Percentiles rank a stretch among this genome's conserved stretches.
Evolutionary conservation across 1,140 invertebrate genomes (phyloP).

Genomic region (Acromyrmex charruanus): DNA sequence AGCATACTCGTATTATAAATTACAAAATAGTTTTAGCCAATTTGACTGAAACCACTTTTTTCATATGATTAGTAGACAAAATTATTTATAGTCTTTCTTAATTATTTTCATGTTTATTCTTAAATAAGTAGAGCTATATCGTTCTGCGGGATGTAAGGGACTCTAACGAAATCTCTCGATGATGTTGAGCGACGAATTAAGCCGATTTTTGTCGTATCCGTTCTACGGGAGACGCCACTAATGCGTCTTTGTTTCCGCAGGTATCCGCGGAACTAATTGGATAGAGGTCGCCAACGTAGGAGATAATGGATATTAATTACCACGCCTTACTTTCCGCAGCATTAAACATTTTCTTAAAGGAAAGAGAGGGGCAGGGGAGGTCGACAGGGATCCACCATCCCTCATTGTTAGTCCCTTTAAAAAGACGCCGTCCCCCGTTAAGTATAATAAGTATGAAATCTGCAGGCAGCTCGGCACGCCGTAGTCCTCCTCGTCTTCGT

Average conservation of each 20-base stretch:
- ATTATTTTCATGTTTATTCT: background rate
- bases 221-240: conserved; percentile 69
- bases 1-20: no score
- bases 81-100: background rate
- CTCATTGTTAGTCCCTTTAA: conserved; percentile 86
- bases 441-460: conserved; percentile 85
- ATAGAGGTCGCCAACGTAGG: conserved; percentile 81
- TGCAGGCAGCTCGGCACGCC: conserved; percentile 58
- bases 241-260: conserved; percentile 83
- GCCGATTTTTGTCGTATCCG: conserved; percentile 48
- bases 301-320: conserved; percentile 87
- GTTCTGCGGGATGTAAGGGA: background rate
- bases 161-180: conserved; percentile 36
- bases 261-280: conserved; percentile 81
- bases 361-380: conserved; percentile 28
- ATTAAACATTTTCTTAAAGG: conserved; percentile 86
- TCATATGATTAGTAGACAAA: no score
- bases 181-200: conserved; percentile 41
- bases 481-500: conserved; percentile 50
- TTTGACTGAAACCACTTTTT: no score
- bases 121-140: background rate
- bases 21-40: no score
- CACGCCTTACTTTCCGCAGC: conserved; percentile 85
- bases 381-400: conserved; percentile 80
- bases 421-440: conserved; percentile 83